These are phyloP conservation scores for Pterostichus madidus DNA, from an alignment of 2,888 invertebrate genomes.

Conservation along the genomic window DNA sequence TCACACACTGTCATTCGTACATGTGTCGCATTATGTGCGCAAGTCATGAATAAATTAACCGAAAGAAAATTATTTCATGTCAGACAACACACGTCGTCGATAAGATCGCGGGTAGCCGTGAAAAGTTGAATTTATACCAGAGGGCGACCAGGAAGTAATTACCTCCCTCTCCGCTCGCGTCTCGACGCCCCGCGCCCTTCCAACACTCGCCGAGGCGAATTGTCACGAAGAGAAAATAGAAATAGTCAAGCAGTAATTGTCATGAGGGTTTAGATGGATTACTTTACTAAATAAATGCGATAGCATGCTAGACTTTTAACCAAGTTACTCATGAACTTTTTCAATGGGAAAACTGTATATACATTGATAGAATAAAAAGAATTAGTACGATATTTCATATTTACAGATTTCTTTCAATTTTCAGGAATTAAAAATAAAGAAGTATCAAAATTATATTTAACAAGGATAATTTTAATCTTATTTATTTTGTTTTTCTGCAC, in stretches of 20 bases:
- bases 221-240: constrained; percentile 27
- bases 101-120: constrained; percentile 63
- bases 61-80: constrained; percentile 66
- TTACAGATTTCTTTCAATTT: too few relatives aligned
- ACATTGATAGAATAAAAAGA: too few relatives aligned
- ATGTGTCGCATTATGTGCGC: constrained; percentile 37
- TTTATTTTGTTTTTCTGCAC: too few relatives aligned
- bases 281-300: background rate
- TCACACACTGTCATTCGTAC: background rate
- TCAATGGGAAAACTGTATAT: too few relatives aligned
- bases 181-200: background rate
- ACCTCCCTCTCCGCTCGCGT: constrained; percentile 11
- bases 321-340: too few relatives aligned
- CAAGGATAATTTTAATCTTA: too few relatives aligned
- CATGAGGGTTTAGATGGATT: background rate
- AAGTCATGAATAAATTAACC: constrained; percentile 66
- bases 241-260: constrained; percentile 5
- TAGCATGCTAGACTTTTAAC: too few relatives aligned
- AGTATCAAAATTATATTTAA: too few relatives aligned
- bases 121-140: constrained; percentile 62
- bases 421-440: too few relatives aligned
- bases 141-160: constrained; percentile 51
- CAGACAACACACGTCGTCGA: constrained; percentile 57
- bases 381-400: too few relatives aligned
- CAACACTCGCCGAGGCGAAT: background rate